Base-by-base conservation (phyloP, 2,797 vertebrate species). In the Intellagama lesueurii region DNA sequence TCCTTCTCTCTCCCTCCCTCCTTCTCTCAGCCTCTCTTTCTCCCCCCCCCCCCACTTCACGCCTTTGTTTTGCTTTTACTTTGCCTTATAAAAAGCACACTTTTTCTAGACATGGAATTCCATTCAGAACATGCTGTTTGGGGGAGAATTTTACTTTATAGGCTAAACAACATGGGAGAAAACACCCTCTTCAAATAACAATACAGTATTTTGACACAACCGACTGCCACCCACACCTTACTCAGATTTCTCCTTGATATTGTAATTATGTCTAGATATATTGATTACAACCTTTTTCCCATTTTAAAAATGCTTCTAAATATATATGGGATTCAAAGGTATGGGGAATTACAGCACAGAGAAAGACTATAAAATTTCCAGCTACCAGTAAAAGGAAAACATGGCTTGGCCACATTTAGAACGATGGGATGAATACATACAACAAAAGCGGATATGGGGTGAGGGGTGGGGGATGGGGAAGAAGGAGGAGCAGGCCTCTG, bases 21-120 rank as follows among this genome's bases (percentile, higher is more conserved):
- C 60, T 22, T 64, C 93, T 88, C 73, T 70, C 84, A 89, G 90
- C 40, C 92, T 80, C 89, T 30, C 72, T 93, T 88, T 69, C 75
- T 85, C 89, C 91, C 40, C 92, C 79, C 79, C n/a, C 73, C 93
- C 93, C 28, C 79, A 90, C 28, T 17, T 19, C 11, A 56, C 12
- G 22, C 7, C 30, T 5, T 26, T 9, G 0, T 11, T 26, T 35
- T 80, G 7, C 5, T n/a, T 4, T 70, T 32, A n/a, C 30, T 79
- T 60, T 70, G 47, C 83, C 14, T 85, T 30, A 19, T 30, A 8
- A 28, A 47, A 83, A 69, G 26, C 17, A 91, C 93, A 83, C 49
- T 88, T 91, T 91, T 91, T 92, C 90, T 60, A 16, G 35, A 19
- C 24, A 14, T 5, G 11, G 56, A 47, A 30, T 81, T 76, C 32